phyloP scores from a whole-genome alignment of 2,888 invertebrate genomes.

The Sinotaia quadrata region DNA sequence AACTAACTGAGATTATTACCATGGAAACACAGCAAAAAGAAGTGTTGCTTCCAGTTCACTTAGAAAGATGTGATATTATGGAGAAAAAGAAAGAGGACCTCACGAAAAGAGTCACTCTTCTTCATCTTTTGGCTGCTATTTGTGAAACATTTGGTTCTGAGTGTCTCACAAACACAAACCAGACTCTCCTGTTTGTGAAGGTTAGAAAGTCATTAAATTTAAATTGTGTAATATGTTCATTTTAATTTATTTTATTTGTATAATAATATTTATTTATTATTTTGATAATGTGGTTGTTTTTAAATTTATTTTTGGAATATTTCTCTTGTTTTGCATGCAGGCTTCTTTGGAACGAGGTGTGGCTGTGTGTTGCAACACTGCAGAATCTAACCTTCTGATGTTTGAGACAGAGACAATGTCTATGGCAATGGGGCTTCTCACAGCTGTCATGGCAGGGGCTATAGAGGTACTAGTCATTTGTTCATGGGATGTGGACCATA shows the following conservation, averaged over 20 bases:
- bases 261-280: no score
- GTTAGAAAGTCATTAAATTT: no score
- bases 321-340: conserved; percentile 41
- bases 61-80: conserved; percentile 29
- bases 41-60: conserved; percentile 28
- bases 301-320: background rate
- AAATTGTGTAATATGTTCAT: no score
- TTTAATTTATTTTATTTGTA: no score
- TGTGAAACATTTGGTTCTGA: conserved; percentile 61
- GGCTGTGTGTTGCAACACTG: conserved; percentile 52
- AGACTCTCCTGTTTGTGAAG: conserved; percentile 65
- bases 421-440: conserved; percentile 68
- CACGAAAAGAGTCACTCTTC: conserved; percentile 42
- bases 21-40: conserved; percentile 27
- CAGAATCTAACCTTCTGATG: conserved; percentile 48
- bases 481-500: no score
- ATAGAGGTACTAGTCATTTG: conserved; percentile 60
- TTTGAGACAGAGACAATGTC: conserved; percentile 68
- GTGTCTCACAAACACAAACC: conserved; percentile 57
- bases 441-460: conserved; percentile 62
- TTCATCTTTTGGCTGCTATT: conserved; percentile 58
- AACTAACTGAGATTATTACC: conserved; percentile 49
- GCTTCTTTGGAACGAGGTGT: conserved; percentile 63
- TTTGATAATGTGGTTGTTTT: background rate
- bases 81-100: conserved; percentile 38